Evolutionary conservation across 1,140 invertebrate species (phyloP), one percentile per base, ranked within the genome.

Genomic region (Limonius californicus): DNA sequence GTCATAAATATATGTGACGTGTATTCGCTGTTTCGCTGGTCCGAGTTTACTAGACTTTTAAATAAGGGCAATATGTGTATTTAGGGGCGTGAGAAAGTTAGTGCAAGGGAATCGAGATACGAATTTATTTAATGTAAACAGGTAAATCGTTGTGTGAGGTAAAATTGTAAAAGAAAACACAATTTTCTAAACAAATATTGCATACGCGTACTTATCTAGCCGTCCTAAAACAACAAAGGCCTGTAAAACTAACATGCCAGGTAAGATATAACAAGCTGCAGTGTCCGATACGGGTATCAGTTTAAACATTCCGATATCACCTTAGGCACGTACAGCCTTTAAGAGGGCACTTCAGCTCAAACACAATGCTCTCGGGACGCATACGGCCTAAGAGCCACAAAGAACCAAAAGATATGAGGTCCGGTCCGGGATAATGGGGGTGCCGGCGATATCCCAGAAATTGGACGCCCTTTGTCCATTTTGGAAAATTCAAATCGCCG

Each of bases 161-260:
- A 50, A 50, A 50, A 16, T 50, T 16, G 7, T 50, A 50, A 50
- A 50, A 50, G 45, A 50, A 50, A 50, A 21, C 16, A 50, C 59
- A 60, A 60, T 60, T 60, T 60, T 60, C 50, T 53, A 60, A 54
- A 39, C 32, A 60, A 60, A 60, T 32, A 55, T 19, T 27, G 54
- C 11, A 16, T 14, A 23, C 15, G 20, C 19, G 12, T 21, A 19
- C 45, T 50, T 19, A 59, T 47, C 16, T 59, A 53, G 47, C n/a
- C 16, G 50, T 64, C 62, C 62, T 64, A 64, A 64, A 64, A 64
- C 53, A 64, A 64, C 57, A 64, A 59, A 23, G 50, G 42, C 39
- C 27, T 50, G 21, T 64, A 39, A 59, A 64, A 64, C 27, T 55
- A 64, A 64, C 62, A 19, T 15, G 19, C 47, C 57, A 64, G 62